Conservation (phyloP, 2,888 invertebrate genomes). For the Zaprionus bogoriensis region DNA sequence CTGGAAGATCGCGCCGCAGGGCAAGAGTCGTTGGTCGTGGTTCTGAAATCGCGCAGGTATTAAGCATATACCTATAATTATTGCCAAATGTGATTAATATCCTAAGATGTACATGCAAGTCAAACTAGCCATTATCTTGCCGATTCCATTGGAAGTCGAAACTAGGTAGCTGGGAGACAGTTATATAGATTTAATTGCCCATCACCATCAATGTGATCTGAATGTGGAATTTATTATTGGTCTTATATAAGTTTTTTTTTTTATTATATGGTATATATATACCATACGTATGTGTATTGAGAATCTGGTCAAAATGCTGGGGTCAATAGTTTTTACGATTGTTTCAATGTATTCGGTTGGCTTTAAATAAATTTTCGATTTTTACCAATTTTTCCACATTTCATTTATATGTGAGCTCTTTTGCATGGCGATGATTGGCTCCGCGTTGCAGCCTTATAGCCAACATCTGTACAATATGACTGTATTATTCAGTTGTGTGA, state of each 20-base stretch:
- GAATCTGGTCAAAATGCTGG: not conserved
- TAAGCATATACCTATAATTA: not conserved
- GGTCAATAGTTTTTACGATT: not conserved
- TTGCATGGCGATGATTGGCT: not conserved
- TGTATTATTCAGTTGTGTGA: slow-evolving; percentile 12
- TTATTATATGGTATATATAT: not conserved
- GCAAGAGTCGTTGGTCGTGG: slow-evolving; percentile 65
- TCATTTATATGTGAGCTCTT: not conserved
- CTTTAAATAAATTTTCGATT: not conserved
- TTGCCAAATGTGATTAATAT: slow-evolving; percentile 39
- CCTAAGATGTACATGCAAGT: not conserved
- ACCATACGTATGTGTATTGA: not conserved
- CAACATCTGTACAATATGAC: not conserved
- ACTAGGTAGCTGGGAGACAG: no score
- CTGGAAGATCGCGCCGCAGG: slow-evolving; percentile 84
- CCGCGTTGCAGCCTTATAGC: not conserved
- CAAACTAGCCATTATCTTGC: not conserved
- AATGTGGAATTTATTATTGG: not conserved
- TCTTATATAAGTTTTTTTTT: not conserved
- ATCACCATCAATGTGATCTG: not conserved
- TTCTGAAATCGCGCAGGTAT: slow-evolving; percentile 27
- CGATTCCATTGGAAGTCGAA: no score
- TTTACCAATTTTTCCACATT: not conserved
- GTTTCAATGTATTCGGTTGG: not conserved
- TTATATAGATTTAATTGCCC: no score